Conservation (phyloP, 2,888 invertebrate species). For the Yponomeuta malinellus region DNA sequence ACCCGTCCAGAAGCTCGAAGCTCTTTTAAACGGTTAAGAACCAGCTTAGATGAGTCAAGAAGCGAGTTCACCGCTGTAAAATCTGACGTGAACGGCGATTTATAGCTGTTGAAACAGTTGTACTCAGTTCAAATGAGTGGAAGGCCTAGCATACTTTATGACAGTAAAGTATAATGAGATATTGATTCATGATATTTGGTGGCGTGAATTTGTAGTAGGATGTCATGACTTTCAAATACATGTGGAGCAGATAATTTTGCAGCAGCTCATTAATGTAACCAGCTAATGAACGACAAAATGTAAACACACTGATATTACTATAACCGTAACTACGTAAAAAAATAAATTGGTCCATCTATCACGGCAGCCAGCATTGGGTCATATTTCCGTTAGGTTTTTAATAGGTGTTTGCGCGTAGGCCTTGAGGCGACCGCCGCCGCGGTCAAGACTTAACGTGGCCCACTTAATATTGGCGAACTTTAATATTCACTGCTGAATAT, state of each 20-base stretch:
- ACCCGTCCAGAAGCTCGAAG: background rate
- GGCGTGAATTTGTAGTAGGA: background rate
- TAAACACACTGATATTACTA: slow-evolving; percentile 8
- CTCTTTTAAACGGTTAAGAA: background rate
- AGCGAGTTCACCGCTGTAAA: too few species aligned
- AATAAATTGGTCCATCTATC: slow-evolving; percentile 15
- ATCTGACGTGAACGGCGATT: too few species aligned
- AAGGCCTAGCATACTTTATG: too few species aligned
- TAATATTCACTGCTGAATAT: slow-evolving; percentile 13
- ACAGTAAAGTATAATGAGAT: too few species aligned
- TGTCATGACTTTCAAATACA: background rate
- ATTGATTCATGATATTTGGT: too few species aligned
- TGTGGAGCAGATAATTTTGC: background rate
- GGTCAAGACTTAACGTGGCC: slow-evolving; percentile 9
- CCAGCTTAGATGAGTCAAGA: too few species aligned
- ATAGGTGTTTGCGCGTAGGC: slow-evolving; percentile 6
- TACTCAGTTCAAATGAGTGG: too few species aligned
- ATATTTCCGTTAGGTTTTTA: slow-evolving; percentile 16
- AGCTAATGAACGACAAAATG: background rate
- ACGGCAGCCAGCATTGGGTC: slow-evolving; percentile 8
- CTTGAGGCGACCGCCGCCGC: slow-evolving; percentile 4
- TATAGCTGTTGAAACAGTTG: too few species aligned
- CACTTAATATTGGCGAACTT: slow-evolving; percentile 9
- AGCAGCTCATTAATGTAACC: background rate
- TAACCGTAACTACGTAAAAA: slow-evolving; percentile 9